phyloP scores from a whole-genome alignment of 2,113 vertebrate species.

The Phrynocephalus versicolor region DNA sequence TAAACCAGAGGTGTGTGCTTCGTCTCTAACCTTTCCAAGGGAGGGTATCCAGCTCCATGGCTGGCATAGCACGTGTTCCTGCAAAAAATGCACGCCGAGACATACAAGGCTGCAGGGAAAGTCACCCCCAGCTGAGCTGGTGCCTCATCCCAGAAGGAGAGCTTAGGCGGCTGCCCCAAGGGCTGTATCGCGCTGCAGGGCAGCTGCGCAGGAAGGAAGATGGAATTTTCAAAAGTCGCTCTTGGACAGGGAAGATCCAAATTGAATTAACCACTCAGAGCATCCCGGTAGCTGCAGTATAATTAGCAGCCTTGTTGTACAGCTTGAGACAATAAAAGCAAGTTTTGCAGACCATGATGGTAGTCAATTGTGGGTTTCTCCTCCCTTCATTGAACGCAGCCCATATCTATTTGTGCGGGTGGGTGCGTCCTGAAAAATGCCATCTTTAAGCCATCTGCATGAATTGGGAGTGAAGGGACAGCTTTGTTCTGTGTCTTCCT shows the following conservation, averaged over 20 bases:
- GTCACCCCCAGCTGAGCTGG: not conserved
- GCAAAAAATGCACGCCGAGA: not conserved
- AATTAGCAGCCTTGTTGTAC: slow-evolving; percentile 30
- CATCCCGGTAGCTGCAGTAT: slow-evolving; percentile 26
- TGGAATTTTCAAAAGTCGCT: slow-evolving; percentile 42
- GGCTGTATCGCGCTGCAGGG: not conserved
- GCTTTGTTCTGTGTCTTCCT: not conserved
- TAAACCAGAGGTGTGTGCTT: too few relatives aligned
- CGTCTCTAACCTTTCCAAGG: too few relatives aligned
- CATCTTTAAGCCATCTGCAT: not conserved
- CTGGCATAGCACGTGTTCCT: too few relatives aligned
- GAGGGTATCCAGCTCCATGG: too few relatives aligned
- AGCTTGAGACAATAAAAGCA: slow-evolving; percentile 49
- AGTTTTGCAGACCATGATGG: not conserved
- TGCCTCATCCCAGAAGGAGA: not conserved
- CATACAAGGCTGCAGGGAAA: not conserved
- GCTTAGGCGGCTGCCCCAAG: not conserved
- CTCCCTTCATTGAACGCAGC: slow-evolving; percentile 17
- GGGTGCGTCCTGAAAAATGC: not conserved
- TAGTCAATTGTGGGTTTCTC: not conserved
- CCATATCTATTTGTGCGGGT: slow-evolving; percentile 1
- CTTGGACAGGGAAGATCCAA: slow-evolving; percentile 7
- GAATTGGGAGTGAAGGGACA: not conserved
- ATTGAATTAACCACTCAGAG: slow-evolving; percentile 45
- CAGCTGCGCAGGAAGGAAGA: slow-evolving; percentile 33